These are phyloP conservation scores for Propithecus coquereli DNA, from an alignment of 2,113 vertebrate species.

Conservation along the genomic window DNA sequence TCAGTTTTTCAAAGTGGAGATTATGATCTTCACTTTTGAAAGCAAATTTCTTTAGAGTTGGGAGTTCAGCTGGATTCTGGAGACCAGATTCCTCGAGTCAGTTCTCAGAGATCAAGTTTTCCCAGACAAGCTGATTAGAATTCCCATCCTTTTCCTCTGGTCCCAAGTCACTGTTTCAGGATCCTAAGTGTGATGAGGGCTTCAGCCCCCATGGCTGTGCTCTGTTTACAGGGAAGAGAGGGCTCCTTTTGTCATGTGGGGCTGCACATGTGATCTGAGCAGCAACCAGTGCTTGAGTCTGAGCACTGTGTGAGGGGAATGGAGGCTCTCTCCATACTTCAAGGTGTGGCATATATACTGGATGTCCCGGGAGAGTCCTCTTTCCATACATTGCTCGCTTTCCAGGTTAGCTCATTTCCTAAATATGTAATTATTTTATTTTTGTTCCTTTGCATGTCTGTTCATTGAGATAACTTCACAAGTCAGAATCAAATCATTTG, in stretches of 20 bases:
- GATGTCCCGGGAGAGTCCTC: not conserved
- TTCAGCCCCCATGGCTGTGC: not conserved
- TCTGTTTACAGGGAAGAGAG: not conserved
- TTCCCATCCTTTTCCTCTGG: not conserved
- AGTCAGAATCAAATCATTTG: slow-evolving; percentile 32
- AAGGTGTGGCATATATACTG: too few species aligned
- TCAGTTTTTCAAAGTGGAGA: not conserved
- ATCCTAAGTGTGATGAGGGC: not conserved
- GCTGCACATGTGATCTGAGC: not conserved
- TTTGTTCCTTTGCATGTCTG: not conserved
- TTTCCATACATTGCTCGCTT: not conserved
- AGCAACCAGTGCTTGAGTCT: not conserved
- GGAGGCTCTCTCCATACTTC: not conserved
- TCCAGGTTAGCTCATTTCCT: not conserved
- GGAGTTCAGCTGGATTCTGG: not conserved
- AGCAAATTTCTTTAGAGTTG: not conserved
- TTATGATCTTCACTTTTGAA: not conserved
- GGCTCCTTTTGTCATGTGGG: not conserved
- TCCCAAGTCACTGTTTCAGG: not conserved
- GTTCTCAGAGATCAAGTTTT: not conserved
- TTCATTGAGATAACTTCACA: not conserved
- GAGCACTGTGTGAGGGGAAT: not conserved
- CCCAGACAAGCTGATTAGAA: not conserved
- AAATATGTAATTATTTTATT: not conserved
- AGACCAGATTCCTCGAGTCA: not conserved